Conservation (phyloP, 2,797 vertebrate genomes). For the Lophius americanus region DNA sequence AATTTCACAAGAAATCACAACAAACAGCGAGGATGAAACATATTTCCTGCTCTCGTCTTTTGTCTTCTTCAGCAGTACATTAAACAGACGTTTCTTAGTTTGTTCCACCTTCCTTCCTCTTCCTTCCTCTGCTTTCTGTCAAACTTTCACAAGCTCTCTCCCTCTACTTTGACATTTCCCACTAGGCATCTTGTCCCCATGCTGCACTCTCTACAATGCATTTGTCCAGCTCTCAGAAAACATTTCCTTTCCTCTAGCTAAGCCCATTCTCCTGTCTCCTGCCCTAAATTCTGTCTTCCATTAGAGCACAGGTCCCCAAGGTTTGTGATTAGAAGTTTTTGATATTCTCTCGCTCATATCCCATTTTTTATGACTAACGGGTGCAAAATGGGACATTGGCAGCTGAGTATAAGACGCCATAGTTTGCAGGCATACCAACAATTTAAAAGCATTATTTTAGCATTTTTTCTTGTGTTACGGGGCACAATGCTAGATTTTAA, state of each 20-base stretch:
- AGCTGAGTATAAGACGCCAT: neutral
- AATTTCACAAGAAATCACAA: neutral
- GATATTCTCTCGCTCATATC: conserved; percentile 43
- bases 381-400: conserved; percentile 33
- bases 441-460: neutral
- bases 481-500: too few relatives aligned
- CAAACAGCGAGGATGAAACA: neutral
- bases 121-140: conserved; percentile 36
- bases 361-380: conserved; percentile 25
- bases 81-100: conserved; percentile 4
- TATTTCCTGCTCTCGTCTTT: neutral
- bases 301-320: conserved; percentile 68
- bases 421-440: neutral
- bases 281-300: conserved; percentile 72
- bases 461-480: too few relatives aligned
- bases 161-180: conserved; percentile 65
- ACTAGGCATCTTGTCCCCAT: conserved; percentile 57
- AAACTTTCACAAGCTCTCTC: conserved; percentile 27
- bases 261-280: conserved; percentile 60
- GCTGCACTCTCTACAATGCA: conserved; percentile 62
- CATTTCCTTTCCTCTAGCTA: conserved; percentile 59
- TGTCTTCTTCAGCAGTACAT: conserved; percentile 3
- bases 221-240: conserved; percentile 60
- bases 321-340: conserved; percentile 59
- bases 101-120: conserved; percentile 12